phyloP scores from a whole-genome alignment of 1,140 invertebrate genomes.

The Sycophila sp. region DNA sequence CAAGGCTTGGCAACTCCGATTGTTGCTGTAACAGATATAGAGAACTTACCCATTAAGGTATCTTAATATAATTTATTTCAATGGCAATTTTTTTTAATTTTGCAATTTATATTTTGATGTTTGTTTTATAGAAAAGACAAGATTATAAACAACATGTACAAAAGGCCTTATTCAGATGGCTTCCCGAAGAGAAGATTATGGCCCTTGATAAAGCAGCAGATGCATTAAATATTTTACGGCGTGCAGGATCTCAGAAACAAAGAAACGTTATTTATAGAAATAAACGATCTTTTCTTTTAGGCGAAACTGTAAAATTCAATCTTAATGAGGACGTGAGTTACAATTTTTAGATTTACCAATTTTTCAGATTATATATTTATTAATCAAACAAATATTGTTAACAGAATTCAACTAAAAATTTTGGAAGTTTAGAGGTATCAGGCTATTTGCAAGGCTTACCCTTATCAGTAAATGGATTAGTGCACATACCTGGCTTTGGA shows the following conservation, averaged over 20 bases:
- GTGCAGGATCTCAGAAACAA: conserved; percentile 85
- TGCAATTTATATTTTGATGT: conserved; percentile 28
- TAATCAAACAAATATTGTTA: conserved; percentile 25
- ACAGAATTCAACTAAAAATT: conserved; percentile 48
- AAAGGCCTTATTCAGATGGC: conserved; percentile 79
- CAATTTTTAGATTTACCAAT: conserved; percentile 28
- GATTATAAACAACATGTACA: conserved; percentile 80
- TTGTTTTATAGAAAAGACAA: conserved; percentile 71
- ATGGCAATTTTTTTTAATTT: not conserved
- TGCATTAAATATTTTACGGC: conserved; percentile 80
- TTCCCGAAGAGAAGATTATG: conserved; percentile 86
- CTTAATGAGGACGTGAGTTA: conserved; percentile 42
- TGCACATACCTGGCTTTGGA: conserved; percentile 91
- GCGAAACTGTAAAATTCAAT: conserved; percentile 77
- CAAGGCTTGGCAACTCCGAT: conserved; percentile 87
- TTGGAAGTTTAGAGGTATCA: conserved; percentile 83
- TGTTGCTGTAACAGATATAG: conserved; percentile 80
- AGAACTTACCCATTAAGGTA: conserved; percentile 70
- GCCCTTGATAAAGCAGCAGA: conserved; percentile 80
- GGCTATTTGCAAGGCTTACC: conserved; percentile 86
- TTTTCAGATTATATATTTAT: not conserved
- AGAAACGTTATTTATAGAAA: conserved; percentile 78
- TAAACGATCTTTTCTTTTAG: conserved; percentile 81
- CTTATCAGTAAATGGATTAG: conserved; percentile 85
- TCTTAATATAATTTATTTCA: conserved; percentile 12